Conservation (phyloP, 2,113 vertebrate species). For the Odontesthes bonariensis region DNA sequence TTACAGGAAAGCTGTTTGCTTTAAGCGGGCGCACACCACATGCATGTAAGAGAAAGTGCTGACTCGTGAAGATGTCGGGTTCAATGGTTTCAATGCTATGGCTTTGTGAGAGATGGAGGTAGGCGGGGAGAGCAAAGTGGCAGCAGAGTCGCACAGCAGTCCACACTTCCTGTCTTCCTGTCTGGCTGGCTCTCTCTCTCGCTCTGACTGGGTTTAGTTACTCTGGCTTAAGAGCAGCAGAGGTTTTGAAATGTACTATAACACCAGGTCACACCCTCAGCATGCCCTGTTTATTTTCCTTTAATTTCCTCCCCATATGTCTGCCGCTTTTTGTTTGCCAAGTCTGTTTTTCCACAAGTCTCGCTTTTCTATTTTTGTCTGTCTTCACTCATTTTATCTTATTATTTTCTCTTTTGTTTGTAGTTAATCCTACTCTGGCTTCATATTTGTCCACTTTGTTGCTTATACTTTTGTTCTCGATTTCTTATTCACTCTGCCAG, state of each 20-base stretch:
- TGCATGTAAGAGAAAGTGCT: slow-evolving; percentile 41
- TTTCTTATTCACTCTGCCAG: slow-evolving; percentile 33
- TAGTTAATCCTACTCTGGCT: slow-evolving; percentile 1
- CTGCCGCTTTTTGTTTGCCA: not conserved
- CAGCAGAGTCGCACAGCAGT: slow-evolving; percentile 47
- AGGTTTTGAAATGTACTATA: slow-evolving; percentile 33
- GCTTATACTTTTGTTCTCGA: slow-evolving; percentile 24
- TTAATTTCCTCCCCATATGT: slow-evolving; percentile 16
- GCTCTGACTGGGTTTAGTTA: slow-evolving; percentile 44
- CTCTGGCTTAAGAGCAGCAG: slow-evolving; percentile 42
- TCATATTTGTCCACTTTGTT: slow-evolving; percentile 31
- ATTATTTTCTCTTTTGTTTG: slow-evolving; percentile 8
- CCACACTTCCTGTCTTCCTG: slow-evolving; percentile 36
- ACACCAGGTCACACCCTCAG: slow-evolving; percentile 10
- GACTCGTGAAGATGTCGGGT: slow-evolving; percentile 33
- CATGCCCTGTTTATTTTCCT: not conserved
- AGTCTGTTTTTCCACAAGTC: not conserved
- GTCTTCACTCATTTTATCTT: not conserved
- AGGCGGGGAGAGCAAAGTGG: slow-evolving; percentile 21
- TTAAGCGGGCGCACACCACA: slow-evolving; percentile 7
- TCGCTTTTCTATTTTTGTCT: slow-evolving; percentile 49
- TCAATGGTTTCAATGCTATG: slow-evolving; percentile 2
- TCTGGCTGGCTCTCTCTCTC: slow-evolving; percentile 38
- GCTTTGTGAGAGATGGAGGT: slow-evolving; percentile 33
- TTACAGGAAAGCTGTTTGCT: slow-evolving; percentile 11